Evolutionary conservation across 2,113 vertebrate species (phyloP).

Genomic region (Cyanoderma ruficeps): DNA sequence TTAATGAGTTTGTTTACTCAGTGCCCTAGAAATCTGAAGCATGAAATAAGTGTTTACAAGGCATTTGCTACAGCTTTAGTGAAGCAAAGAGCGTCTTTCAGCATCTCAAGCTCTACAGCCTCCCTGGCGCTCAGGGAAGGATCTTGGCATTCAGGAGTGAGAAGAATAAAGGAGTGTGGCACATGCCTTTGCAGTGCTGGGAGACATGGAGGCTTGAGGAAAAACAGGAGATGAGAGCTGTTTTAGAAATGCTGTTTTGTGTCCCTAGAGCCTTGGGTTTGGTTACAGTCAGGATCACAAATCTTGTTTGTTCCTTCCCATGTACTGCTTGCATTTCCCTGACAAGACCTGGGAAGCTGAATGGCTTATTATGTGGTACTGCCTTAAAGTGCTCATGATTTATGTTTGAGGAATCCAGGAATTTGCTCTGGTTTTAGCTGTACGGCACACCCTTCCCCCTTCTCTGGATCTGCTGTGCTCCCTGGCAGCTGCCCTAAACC

Average conservation of each 20-base stretch:
- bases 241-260: neutral
- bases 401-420: conserved; percentile 54
- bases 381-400: conserved; percentile 23
- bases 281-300: neutral
- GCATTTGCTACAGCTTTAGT: neutral
- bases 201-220: neutral
- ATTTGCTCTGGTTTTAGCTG: conserved; percentile 38
- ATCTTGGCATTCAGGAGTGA: neutral
- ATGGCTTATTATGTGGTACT: neutral
- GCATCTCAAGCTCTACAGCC: neutral
- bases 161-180: neutral
- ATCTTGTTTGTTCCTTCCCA: neutral
- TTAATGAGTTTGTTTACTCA: conserved; percentile 15
- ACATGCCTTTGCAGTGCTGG: neutral
- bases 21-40: conserved; percentile 29
- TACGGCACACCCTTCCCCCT: conserved; percentile 1
- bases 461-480: neutral
- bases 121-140: neutral
- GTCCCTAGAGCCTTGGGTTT: neutral
- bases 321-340: neutral
- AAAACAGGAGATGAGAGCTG: neutral
- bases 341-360: conserved; percentile 19
- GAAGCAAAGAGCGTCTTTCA: conserved; percentile 4
- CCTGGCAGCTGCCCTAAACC: conserved; percentile 51
- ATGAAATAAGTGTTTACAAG: conserved; percentile 17